A percentile compares a stretch with the other conserved stretches of the same genome.
phyloP scores from a whole-genome alignment of 2,888 invertebrate genomes.

The Plagodis dolabraria region DNA sequence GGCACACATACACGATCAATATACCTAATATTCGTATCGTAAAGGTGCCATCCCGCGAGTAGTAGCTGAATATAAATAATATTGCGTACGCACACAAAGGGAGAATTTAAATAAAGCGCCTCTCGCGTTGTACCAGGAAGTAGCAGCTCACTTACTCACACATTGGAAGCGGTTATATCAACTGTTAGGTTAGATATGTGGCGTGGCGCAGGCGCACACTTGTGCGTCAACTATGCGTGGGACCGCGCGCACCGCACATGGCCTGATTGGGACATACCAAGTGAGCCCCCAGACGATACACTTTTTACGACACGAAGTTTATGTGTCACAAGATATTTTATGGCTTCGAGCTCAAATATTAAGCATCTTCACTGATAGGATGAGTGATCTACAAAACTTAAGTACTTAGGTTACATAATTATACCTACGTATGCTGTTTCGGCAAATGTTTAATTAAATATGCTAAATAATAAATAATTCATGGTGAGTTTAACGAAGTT shows the following conservation, averaged over 20 bases:
- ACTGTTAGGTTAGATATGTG: constrained; percentile 62
- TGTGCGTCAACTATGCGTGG: constrained; percentile 78
- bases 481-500: too few species aligned
- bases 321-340: constrained; percentile 60
- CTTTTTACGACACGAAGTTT: constrained; percentile 74
- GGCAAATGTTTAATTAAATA: background rate
- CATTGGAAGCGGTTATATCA: constrained; percentile 56
- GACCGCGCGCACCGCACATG: constrained; percentile 84
- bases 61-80: constrained; percentile 79
- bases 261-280: constrained; percentile 81
- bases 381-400: too few species aligned
- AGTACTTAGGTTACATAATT: constrained; percentile 3
- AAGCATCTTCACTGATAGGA: constrained; percentile 13
- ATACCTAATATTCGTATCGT: constrained; percentile 75
- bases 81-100: constrained; percentile 78
- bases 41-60: constrained; percentile 59
- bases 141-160: constrained; percentile 78
- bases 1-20: constrained; percentile 72
- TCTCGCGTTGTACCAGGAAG: constrained; percentile 83
- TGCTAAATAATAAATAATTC: background rate
- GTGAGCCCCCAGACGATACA: constrained; percentile 80
- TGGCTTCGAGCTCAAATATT: constrained; percentile 32
- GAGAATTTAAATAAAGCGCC: constrained; percentile 81
- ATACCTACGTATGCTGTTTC: constrained; percentile 1
- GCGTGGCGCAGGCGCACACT: constrained; percentile 82